Evolutionary conservation across 2,888 invertebrate species (phyloP), one percentile per base, ranked within the genome.

Genomic region (Phaonia tiefii): DNA sequence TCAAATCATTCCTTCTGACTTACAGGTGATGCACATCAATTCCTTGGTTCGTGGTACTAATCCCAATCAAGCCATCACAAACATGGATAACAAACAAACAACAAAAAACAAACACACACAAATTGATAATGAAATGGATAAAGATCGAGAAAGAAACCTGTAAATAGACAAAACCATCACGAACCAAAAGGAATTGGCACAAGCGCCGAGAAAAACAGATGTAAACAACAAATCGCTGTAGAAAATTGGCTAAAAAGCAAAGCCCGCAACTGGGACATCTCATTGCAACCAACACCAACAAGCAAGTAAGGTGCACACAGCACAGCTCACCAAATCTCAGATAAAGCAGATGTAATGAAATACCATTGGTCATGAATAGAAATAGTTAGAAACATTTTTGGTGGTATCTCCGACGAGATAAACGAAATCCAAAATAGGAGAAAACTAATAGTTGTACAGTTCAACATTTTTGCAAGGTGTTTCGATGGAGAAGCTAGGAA

Each of bases 401-500:
- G 13, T 11, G 71, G 22, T 25, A 25, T 15, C 3, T 42, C 5
- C 49, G n/a, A 17, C 25, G 58, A 58, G 63, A 42, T 60, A 78
- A 70, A 58, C 69, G 75, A 65, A n/a, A n/a, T n/a, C 73, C 69
- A 70, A 73, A 54, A 54, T 22, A 54, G 63, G 63, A 63, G 42
- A 63, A 63, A 63, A 63, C 63, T 22, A 63, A 42, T 42, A 63
- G 31, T 31, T 8, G 31, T 31, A 3, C 22, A 22, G 31, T 31
- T 8, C 22, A 22, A 13, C 17, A 63, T 67, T 78, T 78, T 75
- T 72, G 80, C 78, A 81, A 78, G 80, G 80, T 81, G 80, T 67
- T 72, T 3, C 31, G 1, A 4, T 15, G 58, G 42, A 37, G 17
- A 17, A 37, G 22, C 20, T 25, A 56, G 5, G 63, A 75, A 78